These are phyloP conservation scores for Gymnodraco acuticeps DNA, from an alignment of 2,797 vertebrate genomes.

Conservation along the genomic window DNA sequence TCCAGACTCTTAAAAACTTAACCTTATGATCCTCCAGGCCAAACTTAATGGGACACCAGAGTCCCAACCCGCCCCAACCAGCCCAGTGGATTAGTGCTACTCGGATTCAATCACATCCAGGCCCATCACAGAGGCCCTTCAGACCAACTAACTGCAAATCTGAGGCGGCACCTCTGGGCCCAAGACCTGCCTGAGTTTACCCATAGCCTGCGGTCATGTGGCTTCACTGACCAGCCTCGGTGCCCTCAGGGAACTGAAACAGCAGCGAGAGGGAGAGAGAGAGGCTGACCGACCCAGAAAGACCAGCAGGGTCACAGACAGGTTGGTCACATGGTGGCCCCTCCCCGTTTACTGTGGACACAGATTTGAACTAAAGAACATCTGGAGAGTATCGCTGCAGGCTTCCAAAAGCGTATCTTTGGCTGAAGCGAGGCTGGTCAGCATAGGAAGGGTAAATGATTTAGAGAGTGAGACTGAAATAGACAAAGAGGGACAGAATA, in stretches of 20 bases:
- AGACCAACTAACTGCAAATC: conserved; percentile 78
- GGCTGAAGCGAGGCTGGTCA: conserved; percentile 10
- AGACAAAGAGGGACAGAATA: no score
- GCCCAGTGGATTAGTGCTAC: conserved; percentile 81
- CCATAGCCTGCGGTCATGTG: conserved; percentile 74
- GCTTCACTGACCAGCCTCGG: conserved; percentile 61
- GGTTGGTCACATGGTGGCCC: conserved; percentile 63
- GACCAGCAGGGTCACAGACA: conserved; percentile 67
- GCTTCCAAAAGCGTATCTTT: conserved; percentile 13
- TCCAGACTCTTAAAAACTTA: conserved; percentile 80
- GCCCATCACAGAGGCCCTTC: conserved; percentile 68
- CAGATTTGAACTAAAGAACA: conserved; percentile 68
- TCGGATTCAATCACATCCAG: conserved; percentile 76
- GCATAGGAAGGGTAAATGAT: conserved; percentile 6
- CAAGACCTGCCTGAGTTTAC: conserved; percentile 85
- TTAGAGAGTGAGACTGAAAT: neutral
- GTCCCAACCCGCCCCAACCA: conserved; percentile 84
- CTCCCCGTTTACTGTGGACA: conserved; percentile 32
- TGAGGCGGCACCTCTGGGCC: conserved; percentile 79
- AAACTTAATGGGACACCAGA: conserved; percentile 87
- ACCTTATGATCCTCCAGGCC: conserved; percentile 86
- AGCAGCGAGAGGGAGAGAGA: conserved; percentile 47
- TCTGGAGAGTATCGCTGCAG: conserved; percentile 65
- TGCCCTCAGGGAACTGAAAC: conserved; percentile 65
- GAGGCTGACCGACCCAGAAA: conserved; percentile 81